A percentile compares a stretch with the other conserved stretches of the same genome.
Evolutionary conservation across 2,113 vertebrate species (phyloP).

Genomic region (Athene cunicularia): DNA sequence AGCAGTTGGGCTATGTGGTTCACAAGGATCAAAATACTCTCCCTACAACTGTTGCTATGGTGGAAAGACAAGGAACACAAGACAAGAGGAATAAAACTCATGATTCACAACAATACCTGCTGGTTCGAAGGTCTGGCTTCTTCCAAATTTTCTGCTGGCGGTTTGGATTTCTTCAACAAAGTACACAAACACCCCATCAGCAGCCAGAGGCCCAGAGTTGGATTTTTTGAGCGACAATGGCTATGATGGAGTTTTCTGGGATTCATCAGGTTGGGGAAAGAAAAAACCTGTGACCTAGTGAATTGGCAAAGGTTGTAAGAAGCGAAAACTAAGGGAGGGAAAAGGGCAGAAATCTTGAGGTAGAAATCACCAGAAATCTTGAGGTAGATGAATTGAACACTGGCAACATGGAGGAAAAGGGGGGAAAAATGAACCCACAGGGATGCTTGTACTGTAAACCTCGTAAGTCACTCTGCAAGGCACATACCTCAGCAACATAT

Average conservation of each 20-base stretch:
- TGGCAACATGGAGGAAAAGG: constrained; percentile 20
- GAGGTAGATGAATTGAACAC: not conserved
- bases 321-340: not conserved
- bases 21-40: not conserved
- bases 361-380: not conserved
- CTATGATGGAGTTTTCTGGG: not conserved
- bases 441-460: constrained; percentile 31
- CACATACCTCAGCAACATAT: constrained; percentile 43
- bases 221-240: not conserved
- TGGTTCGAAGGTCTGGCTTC: not conserved
- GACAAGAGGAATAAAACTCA: not conserved
- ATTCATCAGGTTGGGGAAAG: not conserved
- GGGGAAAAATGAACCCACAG: not conserved
- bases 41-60: not conserved
- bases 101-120: not conserved
- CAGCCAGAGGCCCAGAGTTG: not conserved
- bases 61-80: not conserved
- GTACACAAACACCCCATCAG: not conserved
- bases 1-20: not conserved
- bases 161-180: constrained; percentile 5
- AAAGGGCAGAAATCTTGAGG: not conserved
- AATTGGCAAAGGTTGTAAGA: not conserved
- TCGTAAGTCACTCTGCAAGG: constrained; percentile 34
- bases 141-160: constrained; percentile 2
- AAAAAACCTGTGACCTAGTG: not conserved